Base-by-base conservation (phyloP, 2,797 vertebrate species). In the Malurus splendens region DNA sequence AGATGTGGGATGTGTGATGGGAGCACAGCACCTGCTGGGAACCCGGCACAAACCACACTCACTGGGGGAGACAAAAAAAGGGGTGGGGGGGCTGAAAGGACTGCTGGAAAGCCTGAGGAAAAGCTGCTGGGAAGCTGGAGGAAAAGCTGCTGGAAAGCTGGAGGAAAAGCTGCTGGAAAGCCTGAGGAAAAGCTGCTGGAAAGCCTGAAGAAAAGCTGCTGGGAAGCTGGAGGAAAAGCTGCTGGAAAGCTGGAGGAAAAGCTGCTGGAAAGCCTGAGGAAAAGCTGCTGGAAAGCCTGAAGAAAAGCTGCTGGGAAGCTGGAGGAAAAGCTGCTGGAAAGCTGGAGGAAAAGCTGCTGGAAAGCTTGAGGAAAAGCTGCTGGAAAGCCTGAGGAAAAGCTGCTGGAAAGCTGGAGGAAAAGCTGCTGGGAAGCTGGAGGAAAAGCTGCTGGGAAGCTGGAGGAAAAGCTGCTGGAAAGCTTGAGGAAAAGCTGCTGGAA, bases 321-420 rank as follows among this genome's bases (percentile, higher is more conserved):
- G 9, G 33, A 33, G 33, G 33, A 33, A 33, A 33, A 33, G 33
- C 33, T 33, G 33, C 33, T 8, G 33, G 33, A 9, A 33, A 33
- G 33, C 33, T 33, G 9, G 33, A 33, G 33, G 33, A 33, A 33
- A 33, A 33, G 33, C 33, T 33, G 33, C 33, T 33, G 33, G 33
- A 33, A 33, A 33, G 33, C 33, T 33, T 33, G 33, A 33, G 33
- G 33, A 9, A 33, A 33, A 33, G 33, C 33, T 33, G 33, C 33
- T 33, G 33, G 33, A 33, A 33, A 33, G 33, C 33, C 33, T 33
- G 33, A 33, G 33, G 33, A 33, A 33, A 33, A 33, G 33, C 33
- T 82, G 86, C 85, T 89, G 92, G 82, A 74, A 84, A 47, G 15
- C 51, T 41, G 91, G 86, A 76, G 81, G 70, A 82, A 92, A 88